These are phyloP conservation scores for Leptura quadrifasciata DNA, from an alignment of 2,888 invertebrate species.

Conservation along the genomic window DNA sequence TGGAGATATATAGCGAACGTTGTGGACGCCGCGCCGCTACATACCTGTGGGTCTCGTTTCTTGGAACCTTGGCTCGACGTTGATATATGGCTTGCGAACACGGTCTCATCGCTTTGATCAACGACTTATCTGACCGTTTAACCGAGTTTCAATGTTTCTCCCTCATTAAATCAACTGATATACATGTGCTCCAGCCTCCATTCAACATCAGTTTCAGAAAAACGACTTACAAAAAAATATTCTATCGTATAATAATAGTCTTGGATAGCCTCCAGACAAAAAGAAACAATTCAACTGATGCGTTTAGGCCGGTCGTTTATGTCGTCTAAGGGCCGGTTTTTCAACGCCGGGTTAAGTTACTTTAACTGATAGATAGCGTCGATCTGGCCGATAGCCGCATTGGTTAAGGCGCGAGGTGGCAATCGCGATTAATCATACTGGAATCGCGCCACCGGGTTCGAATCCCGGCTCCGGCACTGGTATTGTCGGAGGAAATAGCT, in stretches of 20 bases:
- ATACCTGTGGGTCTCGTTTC: slow-evolving; percentile 56
- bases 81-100: slow-evolving; percentile 63
- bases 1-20: slow-evolving; percentile 44
- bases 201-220: slow-evolving; percentile 53
- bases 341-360: too few species aligned
- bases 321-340: too few species aligned
- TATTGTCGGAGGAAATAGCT: too few species aligned
- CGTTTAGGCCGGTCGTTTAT: slow-evolving; percentile 5
- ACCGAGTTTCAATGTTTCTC: slow-evolving; percentile 62
- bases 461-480: too few species aligned
- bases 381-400: too few species aligned
- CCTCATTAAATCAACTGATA: slow-evolving; percentile 63
- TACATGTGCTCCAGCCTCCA: slow-evolving; percentile 60
- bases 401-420: too few species aligned
- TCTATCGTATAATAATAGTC: slow-evolving; percentile 35
- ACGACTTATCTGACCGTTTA: slow-evolving; percentile 64
- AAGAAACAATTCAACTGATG: slow-evolving; percentile 20
- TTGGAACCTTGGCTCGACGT: slow-evolving; percentile 62
- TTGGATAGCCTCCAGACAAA: slow-evolving; percentile 17
- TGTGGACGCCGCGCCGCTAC: slow-evolving; percentile 38
- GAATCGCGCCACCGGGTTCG: too few species aligned
- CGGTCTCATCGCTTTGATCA: slow-evolving; percentile 63
- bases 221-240: slow-evolving; percentile 32
- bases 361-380: too few species aligned
- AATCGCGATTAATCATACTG: too few species aligned